phyloP scores from a whole-genome alignment of 1,140 invertebrate genomes.

The Ptiloglossa arizonensis region DNA sequence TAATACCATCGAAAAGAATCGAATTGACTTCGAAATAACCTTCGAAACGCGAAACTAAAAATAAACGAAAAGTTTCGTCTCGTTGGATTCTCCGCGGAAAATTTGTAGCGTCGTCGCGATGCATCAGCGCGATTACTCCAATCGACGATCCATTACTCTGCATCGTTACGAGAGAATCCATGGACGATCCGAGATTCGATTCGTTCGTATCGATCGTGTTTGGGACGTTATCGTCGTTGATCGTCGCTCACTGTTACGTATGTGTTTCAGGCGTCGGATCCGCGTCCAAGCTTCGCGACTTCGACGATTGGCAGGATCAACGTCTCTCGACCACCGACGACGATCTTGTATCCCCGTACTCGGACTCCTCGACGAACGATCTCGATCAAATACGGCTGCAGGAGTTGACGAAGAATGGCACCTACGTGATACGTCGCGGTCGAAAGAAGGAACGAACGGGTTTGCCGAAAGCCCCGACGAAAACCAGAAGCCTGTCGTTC shows the following conservation, averaged over 20 bases:
- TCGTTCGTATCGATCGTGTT: too few species aligned
- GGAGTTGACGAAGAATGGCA: constrained; percentile 86
- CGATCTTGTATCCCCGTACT: constrained; percentile 86
- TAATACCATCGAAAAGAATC: too few species aligned
- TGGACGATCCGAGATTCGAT: too few species aligned
- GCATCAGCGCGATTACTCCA: too few species aligned
- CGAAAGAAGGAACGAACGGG: constrained; percentile 83
- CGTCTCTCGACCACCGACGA: constrained; percentile 85
- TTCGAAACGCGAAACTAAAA: too few species aligned
- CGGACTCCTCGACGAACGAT: constrained; percentile 84
- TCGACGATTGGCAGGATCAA: constrained; percentile 86
- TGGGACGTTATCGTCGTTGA: background rate
- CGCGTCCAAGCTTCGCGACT: constrained; percentile 84
- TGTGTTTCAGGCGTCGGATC: constrained; percentile 82
- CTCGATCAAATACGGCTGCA: constrained; percentile 80
- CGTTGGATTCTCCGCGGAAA: too few species aligned
- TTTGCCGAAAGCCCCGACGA: constrained; percentile 79
- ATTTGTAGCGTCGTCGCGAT: too few species aligned
- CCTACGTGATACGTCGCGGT: constrained; percentile 87
- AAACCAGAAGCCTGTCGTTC: constrained; percentile 76
- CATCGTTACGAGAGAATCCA: too few species aligned
- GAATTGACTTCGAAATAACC: too few species aligned
- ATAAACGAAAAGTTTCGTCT: too few species aligned
- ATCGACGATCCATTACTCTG: too few species aligned
- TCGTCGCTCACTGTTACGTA: too few species aligned